Evolutionary conservation across 2,888 invertebrate species (phyloP).

Genomic region (Hemistola chrysoprasaria): DNA sequence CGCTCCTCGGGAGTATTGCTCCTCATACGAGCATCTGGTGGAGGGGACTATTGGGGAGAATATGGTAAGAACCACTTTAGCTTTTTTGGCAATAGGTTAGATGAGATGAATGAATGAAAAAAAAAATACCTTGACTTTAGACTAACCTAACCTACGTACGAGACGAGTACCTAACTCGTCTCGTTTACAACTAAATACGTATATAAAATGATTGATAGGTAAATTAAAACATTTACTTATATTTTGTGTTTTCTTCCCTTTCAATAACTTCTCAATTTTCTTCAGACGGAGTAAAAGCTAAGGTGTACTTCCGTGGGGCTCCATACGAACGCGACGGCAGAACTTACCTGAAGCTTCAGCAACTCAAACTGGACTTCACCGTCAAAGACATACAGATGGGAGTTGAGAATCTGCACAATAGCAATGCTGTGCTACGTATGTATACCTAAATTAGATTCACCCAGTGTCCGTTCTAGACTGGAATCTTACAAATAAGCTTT

Average conservation of each 20-base stretch:
- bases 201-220: too few relatives aligned
- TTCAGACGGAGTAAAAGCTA: conserved; percentile 91
- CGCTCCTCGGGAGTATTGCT: conserved; percentile 91
- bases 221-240: too few relatives aligned
- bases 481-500: too few relatives aligned
- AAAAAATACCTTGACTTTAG: too few relatives aligned
- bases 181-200: too few relatives aligned
- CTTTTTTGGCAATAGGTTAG: too few relatives aligned
- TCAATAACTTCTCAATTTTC: too few relatives aligned
- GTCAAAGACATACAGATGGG: conserved; percentile 93
- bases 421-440: conserved; percentile 91
- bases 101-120: too few relatives aligned
- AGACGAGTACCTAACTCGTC: too few relatives aligned
- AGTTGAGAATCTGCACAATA: conserved; percentile 91
- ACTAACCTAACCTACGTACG: too few relatives aligned
- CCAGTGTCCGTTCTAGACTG: too few relatives aligned
- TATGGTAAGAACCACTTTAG: conserved; percentile 82
- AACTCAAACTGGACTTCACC: conserved; percentile 93
- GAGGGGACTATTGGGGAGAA: conserved; percentile 95
- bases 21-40: conserved; percentile 91
- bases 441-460: conserved; percentile 36
- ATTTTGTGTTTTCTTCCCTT: too few relatives aligned
- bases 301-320: conserved; percentile 90
- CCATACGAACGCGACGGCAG: conserved; percentile 84
- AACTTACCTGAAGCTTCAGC: conserved; percentile 86